phyloP scores from a whole-genome alignment of 2,113 vertebrate genomes.

The Cinclus cinclus region DNA sequence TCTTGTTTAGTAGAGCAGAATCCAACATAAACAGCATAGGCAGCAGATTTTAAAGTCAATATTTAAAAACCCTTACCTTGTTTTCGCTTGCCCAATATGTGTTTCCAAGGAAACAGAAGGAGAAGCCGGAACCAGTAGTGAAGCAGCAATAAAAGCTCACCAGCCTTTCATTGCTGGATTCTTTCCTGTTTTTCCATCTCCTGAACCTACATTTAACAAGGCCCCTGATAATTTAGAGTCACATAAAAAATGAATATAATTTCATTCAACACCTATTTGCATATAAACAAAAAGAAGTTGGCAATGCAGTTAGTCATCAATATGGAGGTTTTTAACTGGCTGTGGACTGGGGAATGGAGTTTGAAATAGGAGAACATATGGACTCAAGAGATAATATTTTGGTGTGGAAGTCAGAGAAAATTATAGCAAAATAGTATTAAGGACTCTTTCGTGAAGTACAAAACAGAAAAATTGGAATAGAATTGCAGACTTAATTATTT shows the following conservation, averaged over 20 bases:
- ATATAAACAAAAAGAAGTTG: not conserved
- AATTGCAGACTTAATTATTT: not conserved
- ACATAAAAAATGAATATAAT: not conserved
- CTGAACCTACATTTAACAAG: not conserved
- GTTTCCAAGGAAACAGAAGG: constrained; percentile 61
- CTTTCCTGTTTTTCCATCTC: not conserved
- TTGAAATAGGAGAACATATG: not conserved
- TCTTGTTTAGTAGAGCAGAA: not conserved
- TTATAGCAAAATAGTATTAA: not conserved
- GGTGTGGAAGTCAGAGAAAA: not conserved
- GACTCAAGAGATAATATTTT: constrained; percentile 6
- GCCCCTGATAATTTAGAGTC: not conserved
- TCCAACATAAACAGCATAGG: not conserved
- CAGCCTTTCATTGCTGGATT: not conserved
- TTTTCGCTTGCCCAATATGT: not conserved
- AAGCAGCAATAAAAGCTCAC: not conserved
- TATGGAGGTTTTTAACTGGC: not conserved
- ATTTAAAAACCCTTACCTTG: constrained; percentile 26
- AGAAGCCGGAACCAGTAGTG: not conserved
- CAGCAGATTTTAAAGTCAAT: constrained; percentile 15
- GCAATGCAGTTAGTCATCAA: not conserved
- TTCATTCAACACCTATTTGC: not conserved
- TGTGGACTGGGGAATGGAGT: not conserved
- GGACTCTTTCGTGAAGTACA: not conserved
- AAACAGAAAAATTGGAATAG: not conserved